phyloP scores from a whole-genome alignment of 2,888 invertebrate species.

The Zygothrica quintamaculata region DNA sequence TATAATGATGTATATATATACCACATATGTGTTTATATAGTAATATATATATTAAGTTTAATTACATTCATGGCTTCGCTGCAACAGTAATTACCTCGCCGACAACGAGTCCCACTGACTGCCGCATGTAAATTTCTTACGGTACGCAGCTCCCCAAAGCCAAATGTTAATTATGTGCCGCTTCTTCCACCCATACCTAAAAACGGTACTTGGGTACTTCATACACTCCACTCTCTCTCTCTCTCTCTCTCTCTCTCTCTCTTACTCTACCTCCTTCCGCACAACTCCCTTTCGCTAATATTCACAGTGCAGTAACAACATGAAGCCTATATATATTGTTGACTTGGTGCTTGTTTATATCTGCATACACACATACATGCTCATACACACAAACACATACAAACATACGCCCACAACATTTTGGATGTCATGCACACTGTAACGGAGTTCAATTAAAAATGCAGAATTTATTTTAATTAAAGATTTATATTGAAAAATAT shows the following conservation, averaged over 20 bases:
- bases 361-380: constrained; percentile 27
- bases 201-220: background rate
- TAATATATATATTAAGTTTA: constrained; percentile 39
- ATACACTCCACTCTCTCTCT: constrained; percentile 27
- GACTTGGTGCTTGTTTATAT: constrained; percentile 53
- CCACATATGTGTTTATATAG: background rate
- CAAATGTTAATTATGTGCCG: constrained; percentile 74
- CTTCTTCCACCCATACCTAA: constrained; percentile 25
- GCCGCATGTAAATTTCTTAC: constrained; percentile 57
- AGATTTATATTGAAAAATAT: too few species aligned
- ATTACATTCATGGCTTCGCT: constrained; percentile 67
- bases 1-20: background rate
- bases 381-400: constrained; percentile 2
- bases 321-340: constrained; percentile 37
- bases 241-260: too few species aligned
- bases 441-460: constrained; percentile 1
- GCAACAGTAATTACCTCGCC: constrained; percentile 49
- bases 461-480: background rate
- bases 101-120: constrained; percentile 26
- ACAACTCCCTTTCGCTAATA: too few species aligned
- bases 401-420: constrained; percentile 22
- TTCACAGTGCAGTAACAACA: constrained; percentile 43
- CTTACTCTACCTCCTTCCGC: too few species aligned
- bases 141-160: constrained; percentile 66
- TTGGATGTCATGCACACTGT: constrained; percentile 44